Percentiles rank a stretch among this genome's conserved stretches.
phyloP scores from a whole-genome alignment of 23 tunicate species.

The Trididemnum clinides region DNA sequence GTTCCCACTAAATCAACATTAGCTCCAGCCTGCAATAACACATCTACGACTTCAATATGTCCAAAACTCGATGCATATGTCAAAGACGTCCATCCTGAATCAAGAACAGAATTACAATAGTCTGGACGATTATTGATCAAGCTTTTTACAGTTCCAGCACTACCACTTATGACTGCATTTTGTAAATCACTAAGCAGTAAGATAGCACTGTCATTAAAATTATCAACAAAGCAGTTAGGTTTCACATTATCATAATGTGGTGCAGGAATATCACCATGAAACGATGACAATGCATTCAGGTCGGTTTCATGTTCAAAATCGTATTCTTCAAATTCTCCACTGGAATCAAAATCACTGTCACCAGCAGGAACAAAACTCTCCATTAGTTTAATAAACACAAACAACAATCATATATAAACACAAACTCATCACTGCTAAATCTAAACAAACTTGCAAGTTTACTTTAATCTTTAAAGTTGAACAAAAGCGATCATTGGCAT shows the following conservation, averaged over 20 bases:
- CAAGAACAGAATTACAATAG: constrained; percentile 35
- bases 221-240: neutral
- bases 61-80: constrained; percentile 72
- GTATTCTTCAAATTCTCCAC: constrained; percentile 17
- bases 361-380: neutral
- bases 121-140: neutral
- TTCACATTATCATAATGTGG: neutral
- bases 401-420: neutral
- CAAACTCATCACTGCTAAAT: neutral
- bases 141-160: neutral
- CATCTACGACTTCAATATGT: constrained; percentile 23
- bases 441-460: neutral
- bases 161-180: constrained; percentile 51
- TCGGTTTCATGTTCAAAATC: constrained; percentile 48
- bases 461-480: neutral
- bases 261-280: constrained; percentile 16
- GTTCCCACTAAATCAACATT: constrained; percentile 31
- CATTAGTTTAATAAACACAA: neutral
- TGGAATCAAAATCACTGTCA: neutral
- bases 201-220: neutral
- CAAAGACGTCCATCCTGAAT: constrained; percentile 69
- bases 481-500: neutral
- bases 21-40: constrained; percentile 39
- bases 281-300: neutral
- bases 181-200: constrained; percentile 42